These are phyloP conservation scores for Erpornis zantholeuca DNA, from an alignment of 2,113 vertebrate species.

Conservation along the genomic window DNA sequence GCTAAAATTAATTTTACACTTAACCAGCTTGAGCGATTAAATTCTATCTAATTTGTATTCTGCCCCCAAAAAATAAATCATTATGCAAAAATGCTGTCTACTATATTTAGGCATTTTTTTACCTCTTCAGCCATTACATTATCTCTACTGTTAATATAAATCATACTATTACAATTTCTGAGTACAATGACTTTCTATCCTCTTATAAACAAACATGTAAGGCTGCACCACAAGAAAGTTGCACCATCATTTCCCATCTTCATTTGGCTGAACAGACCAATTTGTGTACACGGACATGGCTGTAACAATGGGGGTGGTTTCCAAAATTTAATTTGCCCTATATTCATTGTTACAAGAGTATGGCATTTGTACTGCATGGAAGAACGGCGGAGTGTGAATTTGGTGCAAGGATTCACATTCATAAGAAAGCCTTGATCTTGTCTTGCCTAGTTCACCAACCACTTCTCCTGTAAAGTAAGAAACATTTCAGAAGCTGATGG, in stretches of 20 bases:
- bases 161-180: background rate
- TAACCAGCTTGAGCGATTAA: background rate
- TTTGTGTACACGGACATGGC: fast-evolving
- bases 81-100: background rate
- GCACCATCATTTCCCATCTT: background rate
- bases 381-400: background rate
- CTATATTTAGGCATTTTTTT: background rate
- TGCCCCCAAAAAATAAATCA: background rate
- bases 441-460: background rate
- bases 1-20: background rate
- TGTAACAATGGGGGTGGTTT: background rate
- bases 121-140: background rate
- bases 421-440: background rate
- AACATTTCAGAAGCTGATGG: background rate
- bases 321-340: background rate
- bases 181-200: background rate
- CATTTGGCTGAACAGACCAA: background rate
- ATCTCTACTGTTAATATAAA: background rate
- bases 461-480: background rate
- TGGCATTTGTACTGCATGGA: background rate
- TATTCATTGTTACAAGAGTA: background rate
- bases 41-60: background rate
- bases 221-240: background rate
- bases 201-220: background rate
- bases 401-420: background rate